Conservation (phyloP, 2,888 invertebrate species). For the Amphimallon solstitiale region DNA sequence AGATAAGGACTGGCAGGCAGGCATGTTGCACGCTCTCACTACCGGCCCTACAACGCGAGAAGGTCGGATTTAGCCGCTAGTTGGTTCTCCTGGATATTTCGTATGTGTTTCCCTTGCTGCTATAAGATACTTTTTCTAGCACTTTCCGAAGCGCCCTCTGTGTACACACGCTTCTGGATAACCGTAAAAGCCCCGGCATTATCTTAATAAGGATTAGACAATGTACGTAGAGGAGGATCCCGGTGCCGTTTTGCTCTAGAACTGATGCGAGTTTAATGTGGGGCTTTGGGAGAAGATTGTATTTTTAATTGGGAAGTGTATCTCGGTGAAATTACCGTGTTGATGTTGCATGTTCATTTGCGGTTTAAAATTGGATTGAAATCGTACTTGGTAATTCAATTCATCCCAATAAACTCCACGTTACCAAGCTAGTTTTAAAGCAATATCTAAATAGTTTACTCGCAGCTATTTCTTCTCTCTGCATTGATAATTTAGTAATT, state of each 20-base stretch:
- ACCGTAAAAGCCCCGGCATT: not conserved
- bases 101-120: not conserved
- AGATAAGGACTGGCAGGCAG: slow-evolving; percentile 5
- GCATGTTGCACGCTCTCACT: not conserved
- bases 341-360: not conserved
- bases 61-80: not conserved
- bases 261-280: not conserved
- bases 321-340: not conserved
- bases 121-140: not conserved
- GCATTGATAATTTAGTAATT: no score
- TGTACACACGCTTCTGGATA: not conserved
- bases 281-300: not conserved
- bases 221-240: not conserved
- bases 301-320: slow-evolving; percentile 1
- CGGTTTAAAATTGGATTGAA: slow-evolving; percentile 1
- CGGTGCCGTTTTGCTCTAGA: not conserved
- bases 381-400: not conserved
- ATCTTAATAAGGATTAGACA: slow-evolving; percentile 18
- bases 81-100: not conserved
- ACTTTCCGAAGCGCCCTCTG: not conserved
- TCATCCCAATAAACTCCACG: no score
- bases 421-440: not conserved
- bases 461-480: no score
- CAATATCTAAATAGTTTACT: no score
- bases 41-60: no score